Evolutionary conservation across 2,113 vertebrate genomes (phyloP).

Genomic region (Cyprinodon brontotheroides): DNA sequence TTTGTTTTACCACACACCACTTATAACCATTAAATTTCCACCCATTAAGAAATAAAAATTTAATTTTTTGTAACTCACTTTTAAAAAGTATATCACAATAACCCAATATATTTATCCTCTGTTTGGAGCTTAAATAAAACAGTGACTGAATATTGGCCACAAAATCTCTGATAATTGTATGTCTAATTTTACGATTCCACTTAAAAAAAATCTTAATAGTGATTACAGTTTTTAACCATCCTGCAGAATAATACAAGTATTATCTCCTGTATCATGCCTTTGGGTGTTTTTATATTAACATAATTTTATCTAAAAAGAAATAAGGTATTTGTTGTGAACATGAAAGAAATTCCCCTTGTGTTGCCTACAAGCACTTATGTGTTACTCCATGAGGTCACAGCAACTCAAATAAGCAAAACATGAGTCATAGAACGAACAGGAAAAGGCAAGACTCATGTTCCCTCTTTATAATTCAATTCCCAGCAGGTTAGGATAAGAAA

Average conservation of each 20-base stretch:
- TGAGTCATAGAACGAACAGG: slow-evolving; percentile 65
- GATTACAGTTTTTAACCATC: neutral
- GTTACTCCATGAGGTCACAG: slow-evolving; percentile 44
- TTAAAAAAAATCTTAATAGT: neutral
- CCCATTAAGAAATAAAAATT: neutral
- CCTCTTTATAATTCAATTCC: slow-evolving; percentile 38
- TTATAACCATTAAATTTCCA: neutral
- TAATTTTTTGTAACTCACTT: no score
- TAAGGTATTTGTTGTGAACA: neutral
- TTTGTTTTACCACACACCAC: no score
- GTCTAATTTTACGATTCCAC: neutral
- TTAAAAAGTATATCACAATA: neutral
- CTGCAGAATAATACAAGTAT: neutral
- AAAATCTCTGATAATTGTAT: neutral
- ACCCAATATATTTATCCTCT: neutral
- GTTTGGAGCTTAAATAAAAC: neutral
- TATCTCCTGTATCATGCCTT: neutral
- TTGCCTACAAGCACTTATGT: slow-evolving; percentile 18
- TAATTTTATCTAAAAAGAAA: neutral
- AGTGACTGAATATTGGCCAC: neutral
- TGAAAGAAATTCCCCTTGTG: slow-evolving; percentile 8
- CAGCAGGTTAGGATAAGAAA: slow-evolving; percentile 47
- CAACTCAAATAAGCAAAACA: slow-evolving; percentile 43
- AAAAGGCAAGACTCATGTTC: slow-evolving; percentile 41
- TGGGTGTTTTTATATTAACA: neutral